These are phyloP conservation scores for Allacma fusca DNA, from an alignment of 2,888 invertebrate species.

Conservation along the genomic window DNA sequence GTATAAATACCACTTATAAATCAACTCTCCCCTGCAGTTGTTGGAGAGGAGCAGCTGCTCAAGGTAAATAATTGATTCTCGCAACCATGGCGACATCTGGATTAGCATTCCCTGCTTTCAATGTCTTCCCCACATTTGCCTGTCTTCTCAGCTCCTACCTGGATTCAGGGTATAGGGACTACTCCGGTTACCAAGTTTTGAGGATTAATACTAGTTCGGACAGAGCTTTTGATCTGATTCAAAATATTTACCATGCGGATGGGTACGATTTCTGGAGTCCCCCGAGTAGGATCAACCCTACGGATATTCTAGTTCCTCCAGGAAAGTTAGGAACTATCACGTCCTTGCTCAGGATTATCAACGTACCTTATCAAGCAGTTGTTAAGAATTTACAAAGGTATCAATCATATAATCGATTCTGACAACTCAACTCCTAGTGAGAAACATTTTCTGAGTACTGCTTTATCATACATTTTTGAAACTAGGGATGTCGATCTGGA, in stretches of 20 bases:
- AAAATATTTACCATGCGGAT: slow-evolving; percentile 48
- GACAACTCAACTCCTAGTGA: no score
- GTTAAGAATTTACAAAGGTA: slow-evolving; percentile 51
- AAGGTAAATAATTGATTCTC: no score
- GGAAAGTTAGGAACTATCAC: slow-evolving; percentile 63
- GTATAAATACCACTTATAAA: no score
- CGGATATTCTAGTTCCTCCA: slow-evolving; percentile 79
- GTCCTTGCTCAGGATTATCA: slow-evolving; percentile 46
- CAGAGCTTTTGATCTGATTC: slow-evolving; percentile 45
- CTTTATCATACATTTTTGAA: background rate
- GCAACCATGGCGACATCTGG: background rate
- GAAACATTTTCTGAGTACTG: no score
- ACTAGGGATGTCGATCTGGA: slow-evolving; percentile 33
- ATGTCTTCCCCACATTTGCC: slow-evolving; percentile 56
- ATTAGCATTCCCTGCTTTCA: background rate
- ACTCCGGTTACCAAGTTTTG: slow-evolving; percentile 56
- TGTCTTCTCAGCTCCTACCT: slow-evolving; percentile 54
- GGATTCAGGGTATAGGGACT: slow-evolving; percentile 44
- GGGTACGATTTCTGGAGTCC: slow-evolving; percentile 69
- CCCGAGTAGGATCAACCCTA: slow-evolving; percentile 68
- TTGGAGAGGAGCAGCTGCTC: no score
- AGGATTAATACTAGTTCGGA: slow-evolving; percentile 50
- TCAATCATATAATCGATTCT: background rate
- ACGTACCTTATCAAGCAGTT: slow-evolving; percentile 50
- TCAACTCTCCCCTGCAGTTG: no score